Base-by-base conservation (phyloP, 2,888 invertebrate genomes). In the Tridacna crocea region DNA sequence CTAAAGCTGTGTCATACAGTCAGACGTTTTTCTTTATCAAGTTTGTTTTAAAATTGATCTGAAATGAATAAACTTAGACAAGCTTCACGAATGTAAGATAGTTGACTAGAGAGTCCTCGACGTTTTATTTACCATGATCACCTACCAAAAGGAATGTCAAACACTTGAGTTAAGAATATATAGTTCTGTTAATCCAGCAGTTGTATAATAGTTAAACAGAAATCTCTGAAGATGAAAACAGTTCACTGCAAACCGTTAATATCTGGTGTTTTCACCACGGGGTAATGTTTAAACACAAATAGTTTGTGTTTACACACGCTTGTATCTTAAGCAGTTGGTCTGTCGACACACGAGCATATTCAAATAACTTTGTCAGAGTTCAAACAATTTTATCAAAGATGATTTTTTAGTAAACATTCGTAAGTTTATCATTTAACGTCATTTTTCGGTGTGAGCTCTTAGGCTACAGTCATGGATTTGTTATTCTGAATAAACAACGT, bases 371-470 rank as follows among this genome's bases (percentile, higher is more conserved):
- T 81, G 81, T 77, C 77, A 68, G 65, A 84, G 79, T 84, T 81
- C 81, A 84, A 84, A 84, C 76, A 84, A 48, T 74, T 86, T 86
- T 86, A 86, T 86, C 86, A 79, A 70, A 51, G 70, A 70, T 70
- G 22, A 51, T 70, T 76, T 72, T 82, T 76, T 82, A 83, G 72
- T 74, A 75, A 83, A 75, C 74, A 79, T 70, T 70, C 27, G 55
- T 36, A 51, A 77, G 48, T 63, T 55, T 61, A 63, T 65, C 77
- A 77, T 72, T 77, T 72, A 19, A 19, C 55, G 55, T 55, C 47
- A 36, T 76, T 61, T 61, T 61, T 61, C n/a, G 61, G 61, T 17
- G 13, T n/a, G n/a, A 10, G 61, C 22, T n/a, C 12, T 3, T 4
- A 61, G 55, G 8, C 36, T 36, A 36, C 36, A 36, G 36, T 36